These are phyloP conservation scores for Eciton burchellii DNA, from an alignment of 1,140 invertebrate genomes.

Conservation along the genomic window DNA sequence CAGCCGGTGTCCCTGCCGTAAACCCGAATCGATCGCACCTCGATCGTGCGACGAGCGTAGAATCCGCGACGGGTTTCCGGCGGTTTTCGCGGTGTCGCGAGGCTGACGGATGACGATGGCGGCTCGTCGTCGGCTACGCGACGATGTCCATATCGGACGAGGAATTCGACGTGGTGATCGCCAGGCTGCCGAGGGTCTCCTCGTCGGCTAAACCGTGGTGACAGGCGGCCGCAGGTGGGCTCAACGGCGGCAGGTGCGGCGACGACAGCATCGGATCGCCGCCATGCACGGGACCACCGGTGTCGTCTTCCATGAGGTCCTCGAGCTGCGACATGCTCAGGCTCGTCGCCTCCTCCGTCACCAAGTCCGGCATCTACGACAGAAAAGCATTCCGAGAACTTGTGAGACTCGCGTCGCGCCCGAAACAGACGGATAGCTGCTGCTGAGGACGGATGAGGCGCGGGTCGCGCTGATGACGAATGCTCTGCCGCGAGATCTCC, in stretches of 20 bases:
- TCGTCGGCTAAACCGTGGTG: conserved; percentile 83
- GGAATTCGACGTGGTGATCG: conserved; percentile 82
- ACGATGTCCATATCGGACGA: conserved; percentile 85
- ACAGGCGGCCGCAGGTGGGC: conserved; percentile 80
- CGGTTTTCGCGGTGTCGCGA: conserved; percentile 26
- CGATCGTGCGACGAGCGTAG: background rate
- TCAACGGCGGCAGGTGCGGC: conserved; percentile 84
- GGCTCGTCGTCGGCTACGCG: conserved; percentile 81
- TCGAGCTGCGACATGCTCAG: conserved; percentile 90
- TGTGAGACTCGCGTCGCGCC: conserved; percentile 6
- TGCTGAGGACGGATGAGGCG: conserved; percentile 1
- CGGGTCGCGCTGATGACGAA: background rate
- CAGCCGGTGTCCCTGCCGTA: background rate
- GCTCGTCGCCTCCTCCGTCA: conserved; percentile 85
- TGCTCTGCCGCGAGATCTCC: background rate
- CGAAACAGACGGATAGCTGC: background rate
- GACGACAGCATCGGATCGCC: conserved; percentile 90
- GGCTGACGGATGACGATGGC: conserved; percentile 43
- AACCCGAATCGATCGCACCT: conserved; percentile 44
- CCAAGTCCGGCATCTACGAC: conserved; percentile 86
- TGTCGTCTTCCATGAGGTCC: conserved; percentile 94
- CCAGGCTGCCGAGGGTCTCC: conserved; percentile 82
- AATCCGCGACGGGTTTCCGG: conserved; percentile 23
- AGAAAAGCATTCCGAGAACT: conserved; percentile 36
- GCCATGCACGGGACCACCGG: conserved; percentile 87